Evolutionary conservation across 1,140 invertebrate species (phyloP).

Genomic region (Drosophila gunungcola): DNA sequence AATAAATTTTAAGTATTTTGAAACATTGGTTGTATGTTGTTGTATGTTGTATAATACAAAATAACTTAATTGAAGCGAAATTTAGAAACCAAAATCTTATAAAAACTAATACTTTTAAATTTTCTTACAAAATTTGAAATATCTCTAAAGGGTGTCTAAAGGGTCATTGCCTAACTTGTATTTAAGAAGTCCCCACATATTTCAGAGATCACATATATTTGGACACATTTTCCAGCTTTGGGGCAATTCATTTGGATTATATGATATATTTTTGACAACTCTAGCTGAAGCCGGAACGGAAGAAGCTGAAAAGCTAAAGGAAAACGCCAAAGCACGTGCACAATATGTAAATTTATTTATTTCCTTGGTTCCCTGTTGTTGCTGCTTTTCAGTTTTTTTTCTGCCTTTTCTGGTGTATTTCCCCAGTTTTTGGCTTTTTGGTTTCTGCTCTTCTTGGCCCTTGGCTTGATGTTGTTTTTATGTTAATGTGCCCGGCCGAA

Average conservation of each 20-base stretch:
- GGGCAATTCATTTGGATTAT: not conserved
- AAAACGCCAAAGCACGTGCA: constrained; percentile 69
- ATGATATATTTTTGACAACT: constrained; percentile 1
- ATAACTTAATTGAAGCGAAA: too few relatives aligned
- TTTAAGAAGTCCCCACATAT: not conserved
- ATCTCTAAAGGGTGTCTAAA: too few relatives aligned
- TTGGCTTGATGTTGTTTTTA: constrained; percentile 72
- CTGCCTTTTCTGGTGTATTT: constrained; percentile 22
- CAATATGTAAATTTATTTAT: constrained; percentile 73
- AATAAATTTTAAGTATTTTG: too few relatives aligned
- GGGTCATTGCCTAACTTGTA: too few relatives aligned
- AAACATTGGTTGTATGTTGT: too few relatives aligned
- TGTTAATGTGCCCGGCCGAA: constrained; percentile 59
- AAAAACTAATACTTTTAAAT: too few relatives aligned
- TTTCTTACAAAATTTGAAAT: too few relatives aligned
- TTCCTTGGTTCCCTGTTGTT: constrained; percentile 17
- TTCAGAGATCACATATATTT: not conserved
- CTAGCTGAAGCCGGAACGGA: constrained; percentile 3
- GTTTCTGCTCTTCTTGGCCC: constrained; percentile 57
- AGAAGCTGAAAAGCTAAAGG: constrained; percentile 13
- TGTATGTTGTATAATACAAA: too few relatives aligned
- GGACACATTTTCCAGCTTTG: not conserved
- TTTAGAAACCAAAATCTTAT: too few relatives aligned
- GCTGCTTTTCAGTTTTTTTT: constrained; percentile 6
- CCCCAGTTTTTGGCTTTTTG: constrained; percentile 59